A percentile compares a stretch with the other conserved stretches of the same genome.
phyloP scores from a whole-genome alignment of 2,888 invertebrate genomes.

The Rotaria magnacalcarata region DNA sequence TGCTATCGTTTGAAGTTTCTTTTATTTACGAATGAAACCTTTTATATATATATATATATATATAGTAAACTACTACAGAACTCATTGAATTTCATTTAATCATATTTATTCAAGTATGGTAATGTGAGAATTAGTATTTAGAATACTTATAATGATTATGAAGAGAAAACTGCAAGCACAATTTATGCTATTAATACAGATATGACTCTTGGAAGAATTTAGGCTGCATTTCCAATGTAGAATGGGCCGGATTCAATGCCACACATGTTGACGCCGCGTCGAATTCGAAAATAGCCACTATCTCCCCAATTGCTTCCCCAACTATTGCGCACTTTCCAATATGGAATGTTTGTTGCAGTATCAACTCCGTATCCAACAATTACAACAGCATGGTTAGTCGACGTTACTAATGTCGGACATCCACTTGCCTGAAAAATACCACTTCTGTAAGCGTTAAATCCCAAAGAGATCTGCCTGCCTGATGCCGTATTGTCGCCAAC shows the following conservation, averaged over 20 bases:
- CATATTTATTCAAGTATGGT: too few relatives aligned
- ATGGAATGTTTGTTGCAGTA: slow-evolving; percentile 52
- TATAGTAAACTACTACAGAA: too few relatives aligned
- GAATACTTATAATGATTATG: too few relatives aligned
- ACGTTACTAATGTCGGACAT: neutral
- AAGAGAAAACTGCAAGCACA: too few relatives aligned
- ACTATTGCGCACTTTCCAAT: slow-evolving; percentile 59
- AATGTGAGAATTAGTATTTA: too few relatives aligned
- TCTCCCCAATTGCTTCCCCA: slow-evolving; percentile 58
- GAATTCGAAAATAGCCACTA: slow-evolving; percentile 57
- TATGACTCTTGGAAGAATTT: neutral
- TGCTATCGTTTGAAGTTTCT: too few relatives aligned
- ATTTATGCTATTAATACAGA: too few relatives aligned
- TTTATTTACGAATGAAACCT: too few relatives aligned
- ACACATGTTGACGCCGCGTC: slow-evolving; percentile 57
- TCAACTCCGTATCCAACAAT: slow-evolving; percentile 61
- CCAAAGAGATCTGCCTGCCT: neutral
- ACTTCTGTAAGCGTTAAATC: neutral
- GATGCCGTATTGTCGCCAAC: neutral
- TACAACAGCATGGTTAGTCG: slow-evolving; percentile 61
- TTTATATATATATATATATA: too few relatives aligned
- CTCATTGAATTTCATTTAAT: too few relatives aligned
- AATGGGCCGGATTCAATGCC: slow-evolving; percentile 51
- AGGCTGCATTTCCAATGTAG: neutral
- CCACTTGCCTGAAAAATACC: neutral